A percentile compares a stretch with the other conserved stretches of the same genome.
These are phyloP conservation scores for Spheniscus humboldti DNA, from an alignment of 2,797 vertebrate genomes.

Conservation along the genomic window DNA sequence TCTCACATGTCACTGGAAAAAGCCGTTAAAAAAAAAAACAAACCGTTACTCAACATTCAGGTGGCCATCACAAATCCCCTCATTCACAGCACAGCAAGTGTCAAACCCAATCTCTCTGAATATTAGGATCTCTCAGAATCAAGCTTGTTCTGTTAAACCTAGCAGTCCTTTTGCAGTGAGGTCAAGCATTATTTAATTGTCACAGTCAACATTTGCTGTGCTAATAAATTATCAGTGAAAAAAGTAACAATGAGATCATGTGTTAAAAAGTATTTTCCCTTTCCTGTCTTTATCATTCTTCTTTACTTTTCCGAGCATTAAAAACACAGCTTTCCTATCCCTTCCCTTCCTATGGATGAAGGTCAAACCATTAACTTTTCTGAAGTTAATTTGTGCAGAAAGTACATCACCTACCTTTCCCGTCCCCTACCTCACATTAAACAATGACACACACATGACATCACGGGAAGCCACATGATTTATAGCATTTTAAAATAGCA, in stretches of 20 bases:
- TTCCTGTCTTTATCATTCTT: slow-evolving; percentile 53
- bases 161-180: neutral
- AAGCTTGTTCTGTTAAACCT: neutral
- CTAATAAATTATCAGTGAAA: slow-evolving; percentile 40
- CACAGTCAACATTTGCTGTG: neutral
- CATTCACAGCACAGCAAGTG: neutral
- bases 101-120: neutral
- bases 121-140: neutral
- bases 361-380: slow-evolving; percentile 37
- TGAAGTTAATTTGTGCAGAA: slow-evolving; percentile 28
- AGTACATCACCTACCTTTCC: slow-evolving; percentile 28
- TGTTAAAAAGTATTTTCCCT: slow-evolving; percentile 22
- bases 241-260: slow-evolving; percentile 44
- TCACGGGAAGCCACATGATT: slow-evolving; percentile 43
- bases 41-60: neutral
- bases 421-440: slow-evolving; percentile 20
- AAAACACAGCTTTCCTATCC: slow-evolving; percentile 22
- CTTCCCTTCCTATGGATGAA: neutral
- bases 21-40: neutral
- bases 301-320: neutral
- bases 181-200: neutral
- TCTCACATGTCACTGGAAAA: neutral
- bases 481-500: slow-evolving; percentile 51
- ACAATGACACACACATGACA: slow-evolving; percentile 49
- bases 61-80: neutral